Conservation (phyloP, 2,888 invertebrate species). For the Amiota communis region DNA sequence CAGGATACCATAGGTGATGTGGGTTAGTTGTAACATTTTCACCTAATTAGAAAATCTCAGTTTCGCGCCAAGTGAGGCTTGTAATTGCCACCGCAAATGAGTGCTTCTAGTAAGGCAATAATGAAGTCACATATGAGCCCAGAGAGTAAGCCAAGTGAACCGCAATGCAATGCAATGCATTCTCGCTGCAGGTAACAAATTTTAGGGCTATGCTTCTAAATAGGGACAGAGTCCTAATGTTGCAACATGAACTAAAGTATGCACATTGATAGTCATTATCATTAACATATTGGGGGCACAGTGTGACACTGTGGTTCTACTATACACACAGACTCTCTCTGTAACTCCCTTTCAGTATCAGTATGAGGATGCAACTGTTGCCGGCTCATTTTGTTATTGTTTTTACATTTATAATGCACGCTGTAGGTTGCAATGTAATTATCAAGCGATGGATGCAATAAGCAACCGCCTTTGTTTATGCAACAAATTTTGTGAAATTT, state of each 20-base stretch:
- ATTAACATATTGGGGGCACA: conserved; percentile 27
- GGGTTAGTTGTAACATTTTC: conserved; percentile 45
- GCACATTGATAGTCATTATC: not conserved
- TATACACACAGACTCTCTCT: not conserved
- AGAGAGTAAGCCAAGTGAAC: not conserved
- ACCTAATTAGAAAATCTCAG: conserved; percentile 63
- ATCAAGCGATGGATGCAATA: conserved; percentile 43
- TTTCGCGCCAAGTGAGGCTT: conserved; percentile 22
- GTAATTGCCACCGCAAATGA: conserved; percentile 15
- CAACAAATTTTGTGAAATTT: conserved; percentile 18
- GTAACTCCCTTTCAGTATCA: not conserved
- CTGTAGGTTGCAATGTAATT: conserved; percentile 62
- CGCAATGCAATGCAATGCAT: conserved; percentile 24
- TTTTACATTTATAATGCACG: conserved; percentile 6
- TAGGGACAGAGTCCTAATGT: too few relatives aligned
- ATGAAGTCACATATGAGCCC: too few relatives aligned
- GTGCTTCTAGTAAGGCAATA: not conserved
- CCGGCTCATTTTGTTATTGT: not conserved
- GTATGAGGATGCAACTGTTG: not conserved
- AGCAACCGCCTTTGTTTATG: conserved; percentile 11
- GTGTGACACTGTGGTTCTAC: conserved; percentile 20
- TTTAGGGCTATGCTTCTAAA: not conserved
- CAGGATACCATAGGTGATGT: too few relatives aligned
- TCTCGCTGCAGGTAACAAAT: conserved; percentile 25
- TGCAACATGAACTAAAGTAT: too few relatives aligned